Percentiles rank a stretch among this genome's conserved stretches.
phyloP scores from a whole-genome alignment of 2,113 vertebrate genomes.

The Panthera tigris region DNA sequence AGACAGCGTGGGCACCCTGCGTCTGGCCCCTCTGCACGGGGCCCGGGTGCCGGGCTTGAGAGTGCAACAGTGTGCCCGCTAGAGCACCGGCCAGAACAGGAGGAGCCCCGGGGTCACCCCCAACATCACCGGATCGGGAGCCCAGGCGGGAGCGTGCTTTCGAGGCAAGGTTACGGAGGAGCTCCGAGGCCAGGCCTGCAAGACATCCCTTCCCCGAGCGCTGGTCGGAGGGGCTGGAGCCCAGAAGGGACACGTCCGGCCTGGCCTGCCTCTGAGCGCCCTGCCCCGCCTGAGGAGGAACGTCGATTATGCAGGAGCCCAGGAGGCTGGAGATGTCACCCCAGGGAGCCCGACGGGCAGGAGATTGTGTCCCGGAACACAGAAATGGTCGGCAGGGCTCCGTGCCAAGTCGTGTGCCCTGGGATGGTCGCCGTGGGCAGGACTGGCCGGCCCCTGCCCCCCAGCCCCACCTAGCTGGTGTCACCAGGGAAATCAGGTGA shows the following conservation, averaged over 20 bases:
- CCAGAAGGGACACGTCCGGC: accelerated
- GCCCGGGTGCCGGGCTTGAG: too few species aligned
- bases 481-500: too few species aligned
- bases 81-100: neutral
- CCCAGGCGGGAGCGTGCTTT: too few species aligned
- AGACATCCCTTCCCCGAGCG: accelerated
- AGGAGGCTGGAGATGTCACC: neutral
- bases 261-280: neutral
- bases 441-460: neutral
- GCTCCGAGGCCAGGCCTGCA: neutral
- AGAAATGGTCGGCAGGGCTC: neutral
- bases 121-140: accelerated
- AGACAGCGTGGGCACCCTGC: neutral
- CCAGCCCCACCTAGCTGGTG: neutral
- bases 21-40: neutral
- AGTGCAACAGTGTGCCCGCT: too few species aligned
- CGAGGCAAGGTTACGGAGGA: accelerated
- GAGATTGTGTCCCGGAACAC: neutral
- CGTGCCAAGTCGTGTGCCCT: accelerated
- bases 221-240: too few species aligned
- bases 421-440: neutral
- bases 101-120: neutral
- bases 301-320: neutral
- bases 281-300: neutral
- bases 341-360: accelerated